Evolutionary conservation across 2,888 invertebrate species (phyloP).

Genomic region (Blastobasis adustella): DNA sequence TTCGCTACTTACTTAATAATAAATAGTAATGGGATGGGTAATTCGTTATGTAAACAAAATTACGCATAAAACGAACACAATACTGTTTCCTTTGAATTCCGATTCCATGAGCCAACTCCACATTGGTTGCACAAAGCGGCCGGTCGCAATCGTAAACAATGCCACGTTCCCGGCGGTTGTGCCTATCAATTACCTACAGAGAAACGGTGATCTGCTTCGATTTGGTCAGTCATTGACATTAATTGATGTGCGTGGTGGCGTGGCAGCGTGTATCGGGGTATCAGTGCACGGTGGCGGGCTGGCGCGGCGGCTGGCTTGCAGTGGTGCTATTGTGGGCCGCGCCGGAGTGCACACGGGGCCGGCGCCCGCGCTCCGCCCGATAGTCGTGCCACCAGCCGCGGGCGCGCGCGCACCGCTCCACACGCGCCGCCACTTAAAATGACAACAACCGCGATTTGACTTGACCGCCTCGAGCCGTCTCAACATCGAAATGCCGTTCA

Average conservation of each 20-base stretch:
- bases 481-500: not conserved
- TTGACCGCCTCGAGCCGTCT: too few species aligned
- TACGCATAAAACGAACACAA: not conserved
- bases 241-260: conserved; percentile 52
- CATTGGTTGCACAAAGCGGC: not conserved
- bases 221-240: conserved; percentile 64
- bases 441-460: conserved; percentile 20
- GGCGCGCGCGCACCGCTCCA: conserved; percentile 32
- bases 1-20: too few species aligned
- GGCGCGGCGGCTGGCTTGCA: conserved; percentile 16
- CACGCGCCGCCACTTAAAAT: conserved; percentile 41
- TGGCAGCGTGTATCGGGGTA: conserved; percentile 56
- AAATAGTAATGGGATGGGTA: too few species aligned
- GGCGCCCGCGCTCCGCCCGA: conserved; percentile 23
- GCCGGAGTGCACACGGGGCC: too few species aligned
- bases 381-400: conserved; percentile 56
- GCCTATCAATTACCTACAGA: conserved; percentile 42
- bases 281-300: conserved; percentile 49
- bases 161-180: conserved; percentile 20
- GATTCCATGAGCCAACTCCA: not conserved
- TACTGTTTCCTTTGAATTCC: not conserved
- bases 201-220: conserved; percentile 48
- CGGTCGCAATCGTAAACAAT: conserved; percentile 16
- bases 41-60: not conserved
- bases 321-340: too few species aligned